Evolutionary conservation across 2,888 invertebrate species (phyloP), one percentile per base, ranked within the genome.

Genomic region (Callinectes sapidus): DNA sequence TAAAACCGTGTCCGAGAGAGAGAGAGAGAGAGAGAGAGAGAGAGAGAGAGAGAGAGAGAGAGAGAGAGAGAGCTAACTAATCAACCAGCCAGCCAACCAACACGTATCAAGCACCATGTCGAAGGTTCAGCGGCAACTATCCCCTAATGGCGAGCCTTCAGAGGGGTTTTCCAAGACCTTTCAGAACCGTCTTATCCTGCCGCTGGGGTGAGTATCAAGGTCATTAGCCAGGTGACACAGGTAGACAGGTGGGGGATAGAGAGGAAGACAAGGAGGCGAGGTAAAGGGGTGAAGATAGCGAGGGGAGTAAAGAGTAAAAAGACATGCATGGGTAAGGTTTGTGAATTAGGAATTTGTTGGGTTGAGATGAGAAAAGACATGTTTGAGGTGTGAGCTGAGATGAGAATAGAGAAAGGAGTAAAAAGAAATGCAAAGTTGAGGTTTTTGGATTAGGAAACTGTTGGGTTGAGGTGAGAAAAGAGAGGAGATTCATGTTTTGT

Each of bases 161-260:
- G 81, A 87, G 13, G 92, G 92, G 14, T 92, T 92, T 77, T 90
- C 92, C 54, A 92, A 92, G 90, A 92, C 90, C 39, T 92, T 92
- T 66, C 92, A 92, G 55, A 92, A 92, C 87, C 86, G 92, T 13
- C 90, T 92, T 87, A 92, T 92, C 85, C 77, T 92, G 87, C 92
- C 92, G 10, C 87, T 92, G 10, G 92, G 88, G 92, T 92, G 81
- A 92, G 92, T 92, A 89, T 35, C 14, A 87, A 54, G 54, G 35
- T 18, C 18, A 89, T 18, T 35, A 35, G 81, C n/a, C 42, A 14
- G n/a, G 42, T n/a, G n/a, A 23, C 48, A 18, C 13, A 39, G 86
- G 39, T 3, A 28, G 14, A 35, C 48, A 28, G 86, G 13, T 0
- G 39, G 28, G 81, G 6, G 23, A 5, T 28, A 32, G 55, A 14